Evolutionary conservation across 2,888 invertebrate species (phyloP).

Genomic region (Tetramorium bicarinatum): DNA sequence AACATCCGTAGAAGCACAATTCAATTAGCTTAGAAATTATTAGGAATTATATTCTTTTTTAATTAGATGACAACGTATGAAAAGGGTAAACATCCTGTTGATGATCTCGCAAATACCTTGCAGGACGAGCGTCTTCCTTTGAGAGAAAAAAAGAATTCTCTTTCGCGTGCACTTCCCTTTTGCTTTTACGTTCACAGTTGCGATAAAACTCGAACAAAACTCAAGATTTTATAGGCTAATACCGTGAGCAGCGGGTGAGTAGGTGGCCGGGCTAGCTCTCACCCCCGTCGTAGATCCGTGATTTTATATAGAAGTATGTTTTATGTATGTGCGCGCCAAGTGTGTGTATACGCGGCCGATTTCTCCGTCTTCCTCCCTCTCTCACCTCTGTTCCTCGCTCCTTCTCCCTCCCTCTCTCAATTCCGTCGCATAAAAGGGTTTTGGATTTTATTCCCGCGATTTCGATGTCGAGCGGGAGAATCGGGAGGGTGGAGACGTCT

Average conservation of each 20-base stretch:
- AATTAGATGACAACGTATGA: not conserved
- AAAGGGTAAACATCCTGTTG: not conserved
- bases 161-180: constrained; percentile 56
- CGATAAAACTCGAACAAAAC: constrained; percentile 80
- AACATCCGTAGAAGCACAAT: not conserved
- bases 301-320: constrained; percentile 81
- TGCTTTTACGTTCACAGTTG: constrained; percentile 67
- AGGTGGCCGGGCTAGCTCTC: constrained; percentile 58
- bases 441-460: constrained; percentile 77
- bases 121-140: constrained; percentile 20
- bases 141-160: constrained; percentile 43
- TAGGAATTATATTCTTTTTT: not conserved
- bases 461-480: constrained; percentile 67
- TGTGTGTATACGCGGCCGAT: constrained; percentile 25
- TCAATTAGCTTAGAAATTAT: not conserved
- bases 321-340: constrained; percentile 76
- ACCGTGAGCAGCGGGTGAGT: constrained; percentile 69
- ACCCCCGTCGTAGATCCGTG: constrained; percentile 75
- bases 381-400: constrained; percentile 26
- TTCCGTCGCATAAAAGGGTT: constrained; percentile 77
- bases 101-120: constrained; percentile 30
- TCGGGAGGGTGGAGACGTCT: constrained; percentile 45
- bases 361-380: constrained; percentile 40
- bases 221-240: constrained; percentile 83
- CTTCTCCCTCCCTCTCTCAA: constrained; percentile 66